Evolutionary conservation across 2,797 vertebrate genomes (phyloP), one percentile per base, ranked within the genome.

Genomic region (Pitangus sulphuratus): DNA sequence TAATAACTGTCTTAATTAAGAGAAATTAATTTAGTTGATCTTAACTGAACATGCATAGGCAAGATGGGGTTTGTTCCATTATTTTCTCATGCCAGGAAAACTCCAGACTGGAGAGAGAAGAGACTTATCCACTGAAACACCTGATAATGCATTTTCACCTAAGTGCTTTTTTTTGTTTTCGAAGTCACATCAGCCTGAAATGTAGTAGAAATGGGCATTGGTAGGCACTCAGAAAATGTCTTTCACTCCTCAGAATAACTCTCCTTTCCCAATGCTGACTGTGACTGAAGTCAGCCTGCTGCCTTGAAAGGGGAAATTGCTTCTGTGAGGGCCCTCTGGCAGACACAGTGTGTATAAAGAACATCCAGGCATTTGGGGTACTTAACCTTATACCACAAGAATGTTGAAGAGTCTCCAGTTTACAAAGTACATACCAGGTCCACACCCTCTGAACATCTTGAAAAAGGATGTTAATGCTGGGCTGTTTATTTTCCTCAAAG

Each of bases 21-120:
- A 84, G 2, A 94, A 91, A 70, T 91, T 91, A 97, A 82, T 96
- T 96, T 51, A 82, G 12, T 13, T 90, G 51, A 64, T 92, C 58
- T 72, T 83, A 95, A 76, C 84, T 60, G 13, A 82, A 86, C 19
- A 0, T 80, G 87, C 45, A 89, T 40, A 84, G 68, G 24, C 85
- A 95, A 84, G 82, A 53, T 57, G 20, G 58, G 11, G 16, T 90
- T 91, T 84, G 22, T 89, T 90, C 48, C 54, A 33, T 61, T 87
- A 58, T 84, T 66, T n/a, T 66, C 37, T 66, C n/a, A 56, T 94
- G 85, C 89, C 92, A 95, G 60, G 19, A 90, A 86, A 91, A 53
- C 58, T 93, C 82, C 33, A 50, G 53, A 83, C n/a, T 39, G 74
- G 51, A 87, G 80, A 84, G 77, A 91, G 71, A 81, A 58, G 22